These are phyloP conservation scores for Trachythela sp. DNA, from an alignment of 64 coral and sea anemone genomes.

Conservation along the genomic window DNA sequence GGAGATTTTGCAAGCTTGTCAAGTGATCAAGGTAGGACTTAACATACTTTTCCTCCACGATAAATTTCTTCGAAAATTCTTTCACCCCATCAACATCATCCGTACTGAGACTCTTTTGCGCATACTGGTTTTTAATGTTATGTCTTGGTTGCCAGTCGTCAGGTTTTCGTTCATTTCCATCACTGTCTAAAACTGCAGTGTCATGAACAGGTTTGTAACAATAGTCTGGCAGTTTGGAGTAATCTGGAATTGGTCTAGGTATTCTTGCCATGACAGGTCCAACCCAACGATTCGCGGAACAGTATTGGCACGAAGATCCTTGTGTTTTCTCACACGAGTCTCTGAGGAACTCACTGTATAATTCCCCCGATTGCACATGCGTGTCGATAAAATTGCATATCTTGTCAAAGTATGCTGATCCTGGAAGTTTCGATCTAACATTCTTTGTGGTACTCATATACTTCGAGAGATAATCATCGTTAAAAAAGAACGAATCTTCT, in stretches of 20 bases:
- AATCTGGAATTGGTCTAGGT: constrained; percentile 51
- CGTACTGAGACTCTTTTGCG: background rate
- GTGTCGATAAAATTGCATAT: constrained; percentile 62
- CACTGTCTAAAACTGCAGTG: constrained; percentile 55
- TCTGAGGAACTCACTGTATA: constrained; percentile 67
- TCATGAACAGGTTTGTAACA: constrained; percentile 51
- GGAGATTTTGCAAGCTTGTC: constrained; percentile 13
- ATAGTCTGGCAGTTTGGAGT: constrained; percentile 51
- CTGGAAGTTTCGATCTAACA: constrained; percentile 48
- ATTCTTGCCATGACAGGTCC: constrained; percentile 39
- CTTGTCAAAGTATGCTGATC: constrained; percentile 61
- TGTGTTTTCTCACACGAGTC: constrained; percentile 58
- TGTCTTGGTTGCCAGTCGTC: constrained; percentile 56
- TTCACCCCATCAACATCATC: constrained; percentile 2
- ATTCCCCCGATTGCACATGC: constrained; percentile 58
- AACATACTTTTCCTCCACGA: constrained; percentile 25
- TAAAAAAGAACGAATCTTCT: constrained; percentile 70
- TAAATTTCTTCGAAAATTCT: constrained; percentile 30
- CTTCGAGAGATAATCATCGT: constrained; percentile 56
- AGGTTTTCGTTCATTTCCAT: constrained; percentile 60
- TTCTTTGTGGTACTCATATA: constrained; percentile 61
- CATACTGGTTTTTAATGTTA: no score
- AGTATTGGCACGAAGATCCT: constrained; percentile 51
- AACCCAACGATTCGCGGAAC: constrained; percentile 55
- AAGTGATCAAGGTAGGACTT: constrained; percentile 27